Percentiles rank a stretch among this genome's conserved stretches.
These are phyloP conservation scores for Coregonus suidteri DNA, from an alignment of 2,797 vertebrate genomes.

Conservation along the genomic window DNA sequence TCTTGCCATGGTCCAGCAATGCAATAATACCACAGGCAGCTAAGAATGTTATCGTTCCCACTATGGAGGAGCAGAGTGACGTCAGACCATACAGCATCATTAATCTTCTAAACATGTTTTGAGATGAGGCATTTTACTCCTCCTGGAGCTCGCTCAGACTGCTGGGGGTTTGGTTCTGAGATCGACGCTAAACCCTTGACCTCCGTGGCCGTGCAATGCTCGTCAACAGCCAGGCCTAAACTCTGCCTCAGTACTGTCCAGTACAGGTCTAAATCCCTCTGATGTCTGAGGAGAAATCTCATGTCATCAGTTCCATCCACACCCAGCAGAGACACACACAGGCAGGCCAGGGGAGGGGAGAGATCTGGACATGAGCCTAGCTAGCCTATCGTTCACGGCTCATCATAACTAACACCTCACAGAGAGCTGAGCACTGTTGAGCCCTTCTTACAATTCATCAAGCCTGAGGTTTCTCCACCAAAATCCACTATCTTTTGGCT, in stretches of 20 bases:
- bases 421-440: constrained; percentile 21
- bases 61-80: background rate
- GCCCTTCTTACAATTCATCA: constrained; percentile 22
- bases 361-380: constrained; percentile 21
- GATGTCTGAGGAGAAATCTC: constrained; percentile 1
- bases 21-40: constrained; percentile 8
- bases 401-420: constrained; percentile 34
- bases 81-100: constrained; percentile 27
- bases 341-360: background rate
- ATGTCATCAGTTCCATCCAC: background rate
- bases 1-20: background rate
- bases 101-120: constrained; percentile 33
- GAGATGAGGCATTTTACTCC: constrained; percentile 34
- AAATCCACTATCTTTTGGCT: background rate
- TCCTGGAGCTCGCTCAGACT: constrained; percentile 36
- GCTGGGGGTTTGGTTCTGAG: constrained; percentile 33
- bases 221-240: background rate
- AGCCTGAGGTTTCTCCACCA: background rate
- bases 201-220: background rate
- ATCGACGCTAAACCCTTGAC: constrained; percentile 29
- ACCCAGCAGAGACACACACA: background rate
- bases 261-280: too few relatives aligned
- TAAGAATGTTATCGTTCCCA: background rate
- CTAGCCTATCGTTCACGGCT: constrained; percentile 19
- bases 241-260: background rate